Conservation (phyloP, 2,888 invertebrate species). For the Lasioglossum vierecki region DNA sequence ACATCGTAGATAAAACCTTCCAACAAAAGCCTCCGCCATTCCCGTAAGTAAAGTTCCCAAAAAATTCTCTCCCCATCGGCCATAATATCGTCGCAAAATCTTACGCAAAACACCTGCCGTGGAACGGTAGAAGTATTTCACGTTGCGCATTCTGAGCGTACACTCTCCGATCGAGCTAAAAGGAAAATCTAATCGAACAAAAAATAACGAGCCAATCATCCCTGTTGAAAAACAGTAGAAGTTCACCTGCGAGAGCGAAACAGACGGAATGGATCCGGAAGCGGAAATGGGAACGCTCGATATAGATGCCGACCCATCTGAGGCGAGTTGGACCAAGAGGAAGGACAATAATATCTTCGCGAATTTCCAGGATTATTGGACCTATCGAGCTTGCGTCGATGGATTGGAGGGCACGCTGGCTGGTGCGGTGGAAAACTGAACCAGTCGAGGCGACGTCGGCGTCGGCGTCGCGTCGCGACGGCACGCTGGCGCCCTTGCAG, state of each 20-base stretch:
- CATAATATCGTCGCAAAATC: background rate
- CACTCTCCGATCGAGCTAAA: constrained; percentile 8
- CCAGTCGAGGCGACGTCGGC: constrained; percentile 45
- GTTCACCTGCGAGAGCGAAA: constrained; percentile 12
- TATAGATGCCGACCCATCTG: constrained; percentile 13
- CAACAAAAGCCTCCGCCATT: too few species aligned
- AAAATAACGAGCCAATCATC: constrained; percentile 31
- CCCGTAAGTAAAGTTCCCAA: too few species aligned
- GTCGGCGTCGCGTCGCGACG: constrained; percentile 19
- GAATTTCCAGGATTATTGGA: constrained; percentile 55
- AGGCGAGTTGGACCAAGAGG: background rate
- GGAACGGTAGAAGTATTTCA: background rate
- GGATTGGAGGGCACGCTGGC: constrained; percentile 28
- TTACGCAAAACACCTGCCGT: background rate
- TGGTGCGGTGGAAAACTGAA: constrained; percentile 35
- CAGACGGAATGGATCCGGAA: constrained; percentile 32
- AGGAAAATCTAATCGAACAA: constrained; percentile 27
- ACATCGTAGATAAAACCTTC: too few species aligned
- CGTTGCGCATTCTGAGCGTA: background rate
- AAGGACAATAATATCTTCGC: constrained; percentile 40
- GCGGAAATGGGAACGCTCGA: constrained; percentile 41
- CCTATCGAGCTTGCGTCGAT: constrained; percentile 50
- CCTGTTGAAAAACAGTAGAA: constrained; percentile 12
- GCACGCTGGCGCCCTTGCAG: constrained; percentile 54
- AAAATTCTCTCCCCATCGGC: background rate